Evolutionary conservation across 1,140 invertebrate genomes (phyloP).

Genomic region (Sminthurides bifidus): DNA sequence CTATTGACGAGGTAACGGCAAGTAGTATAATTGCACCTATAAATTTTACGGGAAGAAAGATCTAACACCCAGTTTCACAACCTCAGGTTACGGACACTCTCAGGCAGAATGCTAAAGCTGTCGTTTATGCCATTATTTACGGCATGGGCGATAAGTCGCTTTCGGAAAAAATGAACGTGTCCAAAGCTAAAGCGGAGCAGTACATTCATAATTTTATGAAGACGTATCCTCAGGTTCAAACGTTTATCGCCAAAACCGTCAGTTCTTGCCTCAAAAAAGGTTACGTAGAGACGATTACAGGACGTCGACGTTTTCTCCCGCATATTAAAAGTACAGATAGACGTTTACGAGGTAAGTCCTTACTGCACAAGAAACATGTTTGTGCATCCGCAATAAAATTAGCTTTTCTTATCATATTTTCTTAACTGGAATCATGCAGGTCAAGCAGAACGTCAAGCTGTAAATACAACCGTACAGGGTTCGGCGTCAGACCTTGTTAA

Average conservation of each 20-base stretch:
- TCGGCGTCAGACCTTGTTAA: slow-evolving; percentile 92
- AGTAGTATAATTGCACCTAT: too few relatives aligned
- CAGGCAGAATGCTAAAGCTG: slow-evolving; percentile 77
- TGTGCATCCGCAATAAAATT: background rate
- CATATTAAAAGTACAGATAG: slow-evolving; percentile 54
- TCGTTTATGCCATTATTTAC: slow-evolving; percentile 95
- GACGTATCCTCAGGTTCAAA: slow-evolving; percentile 56
- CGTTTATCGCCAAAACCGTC: slow-evolving; percentile 54
- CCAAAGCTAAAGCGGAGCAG: slow-evolving; percentile 61
- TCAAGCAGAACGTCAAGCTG: slow-evolving; percentile 85
- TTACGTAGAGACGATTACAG: slow-evolving; percentile 70
- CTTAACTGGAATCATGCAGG: slow-evolving; percentile 38
- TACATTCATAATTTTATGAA: slow-evolving; percentile 73
- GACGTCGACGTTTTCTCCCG: slow-evolving; percentile 64
- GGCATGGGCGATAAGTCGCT: slow-evolving; percentile 85
- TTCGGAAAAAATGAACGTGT: slow-evolving; percentile 65
- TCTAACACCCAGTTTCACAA: background rate
- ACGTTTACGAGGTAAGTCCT: slow-evolving; percentile 43
- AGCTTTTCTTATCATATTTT: background rate
- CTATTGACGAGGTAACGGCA: slow-evolving; percentile 49
- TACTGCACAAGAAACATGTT: background rate
- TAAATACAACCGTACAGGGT: slow-evolving; percentile 91
- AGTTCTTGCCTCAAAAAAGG: slow-evolving; percentile 57
- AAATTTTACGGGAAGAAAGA: too few relatives aligned
- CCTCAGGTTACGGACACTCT: slow-evolving; percentile 33